Conservation (phyloP, 2,888 invertebrate genomes). For the Slavum lentiscoides region DNA sequence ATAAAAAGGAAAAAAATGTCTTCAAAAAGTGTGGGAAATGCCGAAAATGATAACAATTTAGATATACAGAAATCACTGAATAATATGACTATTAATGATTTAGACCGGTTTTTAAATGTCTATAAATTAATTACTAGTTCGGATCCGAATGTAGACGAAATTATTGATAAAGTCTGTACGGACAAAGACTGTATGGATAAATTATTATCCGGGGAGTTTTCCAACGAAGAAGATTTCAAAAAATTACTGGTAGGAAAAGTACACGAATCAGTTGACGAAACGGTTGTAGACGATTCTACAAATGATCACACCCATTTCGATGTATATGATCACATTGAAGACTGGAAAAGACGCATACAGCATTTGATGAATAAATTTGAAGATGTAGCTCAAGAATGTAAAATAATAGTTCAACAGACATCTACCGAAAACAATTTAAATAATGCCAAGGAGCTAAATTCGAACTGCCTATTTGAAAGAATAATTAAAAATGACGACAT, state of each 20-base stretch:
- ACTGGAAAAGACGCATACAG: conserved; percentile 11
- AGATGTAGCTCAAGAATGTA: not conserved
- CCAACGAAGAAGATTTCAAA: not conserved
- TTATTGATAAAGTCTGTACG: not conserved
- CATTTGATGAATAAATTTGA: not conserved
- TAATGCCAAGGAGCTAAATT: not conserved
- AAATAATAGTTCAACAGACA: not conserved
- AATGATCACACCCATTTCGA: not conserved
- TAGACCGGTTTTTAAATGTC: conserved; percentile 14
- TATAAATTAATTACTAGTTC: conserved; percentile 7
- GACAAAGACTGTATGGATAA: conserved; percentile 6
- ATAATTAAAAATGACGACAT: not conserved
- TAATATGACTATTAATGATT: conserved; percentile 22
- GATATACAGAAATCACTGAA: not conserved
- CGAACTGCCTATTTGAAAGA: not conserved
- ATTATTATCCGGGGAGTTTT: conserved; percentile 14
- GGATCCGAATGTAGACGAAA: not conserved
- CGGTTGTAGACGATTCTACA: not conserved
- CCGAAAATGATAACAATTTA: not conserved
- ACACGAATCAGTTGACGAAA: not conserved
- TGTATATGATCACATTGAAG: not conserved
- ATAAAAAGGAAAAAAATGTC: not conserved
- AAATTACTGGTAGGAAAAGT: not conserved
- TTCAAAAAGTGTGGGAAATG: not conserved
- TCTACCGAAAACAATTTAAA: not conserved